Base-by-base conservation (phyloP, 2,888 invertebrate species). In the Apamea monoglypha region DNA sequence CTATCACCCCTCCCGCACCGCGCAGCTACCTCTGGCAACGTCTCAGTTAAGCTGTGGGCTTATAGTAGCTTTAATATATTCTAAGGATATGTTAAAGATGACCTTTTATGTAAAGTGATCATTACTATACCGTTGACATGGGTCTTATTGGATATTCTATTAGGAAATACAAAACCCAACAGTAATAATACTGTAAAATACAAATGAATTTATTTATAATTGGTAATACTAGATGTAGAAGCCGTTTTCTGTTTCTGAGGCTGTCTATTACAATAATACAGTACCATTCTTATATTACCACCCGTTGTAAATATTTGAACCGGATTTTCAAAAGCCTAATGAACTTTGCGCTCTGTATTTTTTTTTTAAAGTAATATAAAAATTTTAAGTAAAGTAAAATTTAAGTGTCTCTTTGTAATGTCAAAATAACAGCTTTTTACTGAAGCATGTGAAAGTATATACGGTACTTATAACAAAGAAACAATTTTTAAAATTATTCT, bases 191-290 rank as follows among this genome's bases (percentile, higher is more conserved):
- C 18, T 74, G 50, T 80, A 75, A 74, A 80, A 84, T 77, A 76
- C 74, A 53, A 69, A 84, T 84, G 32, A 87, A 87, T 84, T 73
- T 70, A 87, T 84, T 73, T 70, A 53, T 86, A 86, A 87, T 83
- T 77, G 72, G 80, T 73, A 80, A 80, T 56, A 44, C 44, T 81
- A 87, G 61, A 77, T 76, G 59, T 74, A 56, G 40, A 29, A 71
- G 50, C n/a, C 44, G 21, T 75, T 29, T 44, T 50, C n/a, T n/a
- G 16, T 61, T 80, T 61, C 71, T 70, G 59, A 50, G 18, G 47
- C 21, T 36, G 53, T 29, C 63, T 21, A 25, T 29, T 73, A 50
- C 18, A 61, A 61, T 61, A 47, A 61, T 59, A 36, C n/a, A 29
- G n/a, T n/a, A 6, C 10, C 29, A 36, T 32, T 29, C 21, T 29